Evolutionary conservation across 2,113 vertebrate species (phyloP).

Genomic region (Hipposideros armiger): DNA sequence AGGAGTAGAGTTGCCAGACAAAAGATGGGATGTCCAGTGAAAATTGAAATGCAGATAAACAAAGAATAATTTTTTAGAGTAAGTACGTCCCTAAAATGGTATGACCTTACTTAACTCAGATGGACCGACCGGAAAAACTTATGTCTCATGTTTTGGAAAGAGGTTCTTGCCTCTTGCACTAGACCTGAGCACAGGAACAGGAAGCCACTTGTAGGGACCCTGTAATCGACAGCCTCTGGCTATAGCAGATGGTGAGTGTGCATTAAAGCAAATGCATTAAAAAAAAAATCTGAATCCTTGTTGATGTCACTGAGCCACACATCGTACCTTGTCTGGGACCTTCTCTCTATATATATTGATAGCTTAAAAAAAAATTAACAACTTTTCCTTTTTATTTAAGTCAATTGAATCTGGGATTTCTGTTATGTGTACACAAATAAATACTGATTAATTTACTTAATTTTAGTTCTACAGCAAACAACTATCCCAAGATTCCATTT

Average conservation of each 20-base stretch:
- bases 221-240: neutral
- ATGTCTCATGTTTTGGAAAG: neutral
- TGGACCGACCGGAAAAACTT: neutral
- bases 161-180: neutral
- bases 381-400: neutral
- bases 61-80: neutral
- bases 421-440: neutral
- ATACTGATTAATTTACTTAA: neutral
- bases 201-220: rapidly evolving
- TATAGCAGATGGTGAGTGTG: neutral
- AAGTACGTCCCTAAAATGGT: neutral
- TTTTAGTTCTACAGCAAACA: neutral
- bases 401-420: neutral
- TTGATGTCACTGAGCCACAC: neutral
- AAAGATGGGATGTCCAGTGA: neutral
- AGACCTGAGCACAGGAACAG: neutral
- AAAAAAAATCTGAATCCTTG: neutral
- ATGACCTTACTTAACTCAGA: neutral
- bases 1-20: neutral
- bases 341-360: neutral
- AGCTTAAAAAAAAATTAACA: neutral
- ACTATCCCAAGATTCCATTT: neutral
- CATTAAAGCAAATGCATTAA: neutral
- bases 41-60: constrained; percentile 30
- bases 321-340: neutral